These are phyloP conservation scores for Orussus abietinus DNA, from an alignment of 1,140 invertebrate genomes.

Conservation along the genomic window DNA sequence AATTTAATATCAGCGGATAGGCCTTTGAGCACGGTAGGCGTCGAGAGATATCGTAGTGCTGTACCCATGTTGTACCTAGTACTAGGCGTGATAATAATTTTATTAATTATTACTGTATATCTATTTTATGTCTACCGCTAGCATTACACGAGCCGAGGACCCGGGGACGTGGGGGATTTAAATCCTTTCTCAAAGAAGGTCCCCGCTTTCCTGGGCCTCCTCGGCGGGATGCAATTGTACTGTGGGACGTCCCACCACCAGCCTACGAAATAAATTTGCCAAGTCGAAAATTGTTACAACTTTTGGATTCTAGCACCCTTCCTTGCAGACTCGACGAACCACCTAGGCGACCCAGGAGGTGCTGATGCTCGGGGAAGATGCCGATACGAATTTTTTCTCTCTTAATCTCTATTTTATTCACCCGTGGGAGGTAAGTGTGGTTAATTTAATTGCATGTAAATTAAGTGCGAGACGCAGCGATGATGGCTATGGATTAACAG, in stretches of 20 bases:
- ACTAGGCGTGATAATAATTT: slow-evolving; percentile 46
- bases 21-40: slow-evolving; percentile 41
- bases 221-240: slow-evolving; percentile 40
- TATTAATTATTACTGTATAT: slow-evolving; percentile 36
- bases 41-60: slow-evolving; percentile 30
- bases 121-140: slow-evolving; percentile 31
- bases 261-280: slow-evolving; percentile 43
- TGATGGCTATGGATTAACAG: no score
- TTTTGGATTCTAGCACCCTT: not conserved
- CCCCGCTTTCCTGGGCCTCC: slow-evolving; percentile 27
- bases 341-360: no score
- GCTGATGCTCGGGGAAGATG: no score
- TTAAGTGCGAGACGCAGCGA: no score
- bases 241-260: slow-evolving; percentile 33
- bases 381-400: no score
- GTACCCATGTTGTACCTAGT: slow-evolving; percentile 40
- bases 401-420: no score
- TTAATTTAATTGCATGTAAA: no score
- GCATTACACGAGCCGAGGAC: slow-evolving; percentile 31
- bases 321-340: no score
- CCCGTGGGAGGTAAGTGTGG: no score
- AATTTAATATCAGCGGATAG: slow-evolving; percentile 33
- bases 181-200: no score
- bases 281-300: slow-evolving; percentile 30
- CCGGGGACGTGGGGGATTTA: slow-evolving; percentile 15